Base-by-base conservation (phyloP, 2,888 invertebrate species). In the Nebria brevicollis region DNA sequence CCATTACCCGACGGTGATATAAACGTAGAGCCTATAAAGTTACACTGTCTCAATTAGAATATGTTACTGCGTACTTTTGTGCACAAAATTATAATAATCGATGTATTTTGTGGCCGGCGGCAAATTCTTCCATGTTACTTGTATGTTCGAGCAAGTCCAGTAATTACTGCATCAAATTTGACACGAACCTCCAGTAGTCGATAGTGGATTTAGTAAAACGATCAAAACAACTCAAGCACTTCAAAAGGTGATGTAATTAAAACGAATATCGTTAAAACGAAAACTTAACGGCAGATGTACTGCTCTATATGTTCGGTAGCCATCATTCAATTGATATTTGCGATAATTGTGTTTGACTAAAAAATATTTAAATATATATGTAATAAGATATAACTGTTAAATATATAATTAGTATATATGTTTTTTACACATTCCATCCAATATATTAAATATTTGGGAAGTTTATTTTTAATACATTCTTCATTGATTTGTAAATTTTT, bases 111-210 rank as follows among this genome's bases (percentile, higher is more conserved):
- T 13, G 66, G 8, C 66, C 66, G 15, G 25, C 15, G 66, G 66
- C 75, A 68, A 79, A 79, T 75, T 79, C 75, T 79, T 74, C 66
- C 26, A 65, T 42, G 42, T 79, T 68, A 74, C 79, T 34, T 11
- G 25, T 7, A 72, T n/a, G 11, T 5, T 70, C 5, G 13, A 11
- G 20, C 25, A 68, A 79, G 43, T 75, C 41, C 68, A 75, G 78
- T 66, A 79, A 79, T 79, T 79, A 75, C 75, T 72, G 43, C 79
- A 79, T 79, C 79, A 79, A 75, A 79, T 75, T 79, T 79, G 79
- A 79, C 75, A 75, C 70, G 70, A 79, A 79, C 75, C 72, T 74
- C 54, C 72, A 66, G 79, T 65, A 72, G 25, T 72, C 70, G 11
- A 20, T 15, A 70, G 20, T 11, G 20, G n/a, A 70, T 20, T 20